phyloP scores from a whole-genome alignment of 2,888 invertebrate species.

The Conistra vaccinii region DNA sequence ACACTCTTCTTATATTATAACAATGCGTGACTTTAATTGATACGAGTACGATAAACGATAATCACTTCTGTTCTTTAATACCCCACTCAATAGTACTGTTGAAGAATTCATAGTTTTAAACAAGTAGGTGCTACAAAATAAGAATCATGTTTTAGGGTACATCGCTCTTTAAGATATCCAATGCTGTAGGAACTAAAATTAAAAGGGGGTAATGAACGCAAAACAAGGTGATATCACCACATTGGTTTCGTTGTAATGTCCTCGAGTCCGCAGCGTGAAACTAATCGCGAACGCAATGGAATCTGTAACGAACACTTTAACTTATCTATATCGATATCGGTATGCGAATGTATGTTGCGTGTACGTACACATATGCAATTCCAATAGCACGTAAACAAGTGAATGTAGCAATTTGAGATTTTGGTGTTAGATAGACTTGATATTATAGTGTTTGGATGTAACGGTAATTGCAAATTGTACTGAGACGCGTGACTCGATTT shows the following conservation, averaged over 20 bases:
- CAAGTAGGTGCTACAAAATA: not conserved
- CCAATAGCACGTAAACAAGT: slow-evolving; percentile 56
- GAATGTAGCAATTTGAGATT: slow-evolving; percentile 54
- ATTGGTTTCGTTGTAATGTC: slow-evolving; percentile 64
- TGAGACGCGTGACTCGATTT: not conserved
- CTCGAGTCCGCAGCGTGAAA: slow-evolving; percentile 75
- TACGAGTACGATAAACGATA: slow-evolving; percentile 35
- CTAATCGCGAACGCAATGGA: slow-evolving; percentile 78
- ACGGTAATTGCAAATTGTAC: slow-evolving; percentile 9
- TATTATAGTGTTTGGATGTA: slow-evolving; percentile 16
- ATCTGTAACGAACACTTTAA: slow-evolving; percentile 72
- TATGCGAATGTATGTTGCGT: slow-evolving; percentile 61
- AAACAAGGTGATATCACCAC: slow-evolving; percentile 26
- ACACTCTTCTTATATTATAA: slow-evolving; percentile 45
- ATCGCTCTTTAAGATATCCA: slow-evolving; percentile 4
- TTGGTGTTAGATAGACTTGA: slow-evolving; percentile 31
- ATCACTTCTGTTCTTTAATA: slow-evolving; percentile 41
- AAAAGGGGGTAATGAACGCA: slow-evolving; percentile 25
- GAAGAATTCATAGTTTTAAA: slow-evolving; percentile 27
- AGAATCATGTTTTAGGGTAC: not conserved
- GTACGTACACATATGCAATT: slow-evolving; percentile 48
- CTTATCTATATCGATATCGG: slow-evolving; percentile 67
- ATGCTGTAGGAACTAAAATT: not conserved
- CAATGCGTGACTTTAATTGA: slow-evolving; percentile 42
- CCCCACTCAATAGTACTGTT: slow-evolving; percentile 12